Percentiles rank a stretch among this genome's conserved stretches.
phyloP scores from a whole-genome alignment of 2,888 invertebrate genomes.

The Nymphalis polychloros region DNA sequence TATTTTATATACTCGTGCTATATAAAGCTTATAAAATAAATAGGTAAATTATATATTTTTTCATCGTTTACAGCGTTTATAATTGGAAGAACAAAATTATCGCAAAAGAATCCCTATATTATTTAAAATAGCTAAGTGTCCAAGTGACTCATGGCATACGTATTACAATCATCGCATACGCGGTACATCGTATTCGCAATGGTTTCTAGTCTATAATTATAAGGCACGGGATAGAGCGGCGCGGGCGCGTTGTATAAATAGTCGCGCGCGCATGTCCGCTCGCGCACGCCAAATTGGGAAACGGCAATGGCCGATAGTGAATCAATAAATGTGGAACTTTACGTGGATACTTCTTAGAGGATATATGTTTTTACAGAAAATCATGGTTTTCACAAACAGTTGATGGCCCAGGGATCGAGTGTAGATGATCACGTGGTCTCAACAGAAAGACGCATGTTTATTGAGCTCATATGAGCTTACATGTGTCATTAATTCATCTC shows the following conservation, averaged over 20 bases:
- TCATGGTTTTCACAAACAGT: too few species aligned
- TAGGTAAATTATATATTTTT: too few species aligned
- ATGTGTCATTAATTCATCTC: too few species aligned
- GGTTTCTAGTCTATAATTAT: constrained; percentile 73
- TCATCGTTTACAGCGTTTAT: too few species aligned
- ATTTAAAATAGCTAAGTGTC: constrained; percentile 19
- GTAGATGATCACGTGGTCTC: too few species aligned
- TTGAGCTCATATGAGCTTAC: too few species aligned
- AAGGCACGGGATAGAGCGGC: constrained; percentile 54
- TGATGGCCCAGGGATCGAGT: too few species aligned
- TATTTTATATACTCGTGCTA: too few species aligned
- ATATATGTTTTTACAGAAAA: too few species aligned
- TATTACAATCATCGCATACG: neutral
- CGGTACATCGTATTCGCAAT: constrained; percentile 57
- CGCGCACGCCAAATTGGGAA: constrained; percentile 73
- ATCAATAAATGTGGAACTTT: constrained; percentile 19
- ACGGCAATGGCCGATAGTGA: constrained; percentile 49
- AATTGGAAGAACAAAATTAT: neutral
- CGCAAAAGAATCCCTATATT: neutral
- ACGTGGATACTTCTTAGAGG: neutral
- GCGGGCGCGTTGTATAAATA: constrained; percentile 75
- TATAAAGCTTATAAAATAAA: too few species aligned
- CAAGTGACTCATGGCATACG: constrained; percentile 23
- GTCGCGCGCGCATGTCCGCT: constrained; percentile 68
- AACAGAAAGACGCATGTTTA: too few species aligned